Evolutionary conservation across 2,888 invertebrate genomes (phyloP).

Genomic region (Oscheius sp.): DNA sequence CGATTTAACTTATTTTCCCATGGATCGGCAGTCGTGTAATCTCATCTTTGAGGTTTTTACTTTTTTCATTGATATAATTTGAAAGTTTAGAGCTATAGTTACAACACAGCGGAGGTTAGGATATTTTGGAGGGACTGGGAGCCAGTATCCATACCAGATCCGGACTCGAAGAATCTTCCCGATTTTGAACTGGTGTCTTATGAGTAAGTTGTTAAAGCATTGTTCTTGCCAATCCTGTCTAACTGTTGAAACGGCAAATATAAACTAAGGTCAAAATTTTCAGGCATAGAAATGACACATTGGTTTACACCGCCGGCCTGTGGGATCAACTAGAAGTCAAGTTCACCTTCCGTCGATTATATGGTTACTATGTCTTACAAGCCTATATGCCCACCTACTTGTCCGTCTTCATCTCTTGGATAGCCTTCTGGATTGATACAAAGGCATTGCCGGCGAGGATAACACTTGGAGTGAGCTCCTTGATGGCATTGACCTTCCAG

Average conservation of each 20-base stretch:
- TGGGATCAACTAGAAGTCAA: conserved; percentile 70
- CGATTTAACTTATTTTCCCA: conserved; percentile 67
- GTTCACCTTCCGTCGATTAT: conserved; percentile 67
- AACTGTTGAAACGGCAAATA: neutral
- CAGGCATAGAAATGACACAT: conserved; percentile 59
- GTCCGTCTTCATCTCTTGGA: conserved; percentile 70
- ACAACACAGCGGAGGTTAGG: conserved; percentile 70
- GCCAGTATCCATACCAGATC: conserved; percentile 68
- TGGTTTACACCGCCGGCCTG: conserved; percentile 68
- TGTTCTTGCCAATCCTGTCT: neutral
- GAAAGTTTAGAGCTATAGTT: conserved; percentile 65
- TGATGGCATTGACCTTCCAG: conserved; percentile 69
- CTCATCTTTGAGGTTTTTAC: conserved; percentile 65
- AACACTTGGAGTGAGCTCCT: conserved; percentile 66
- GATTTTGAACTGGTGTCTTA: conserved; percentile 67
- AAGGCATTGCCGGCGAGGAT: conserved; percentile 69
- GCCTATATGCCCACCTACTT: conserved; percentile 70
- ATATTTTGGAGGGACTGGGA: conserved; percentile 70
- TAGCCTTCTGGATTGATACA: conserved; percentile 71
- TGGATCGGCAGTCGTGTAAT: conserved; percentile 70
- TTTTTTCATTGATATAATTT: neutral
- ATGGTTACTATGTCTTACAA: conserved; percentile 69
- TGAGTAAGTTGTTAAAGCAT: conserved; percentile 32
- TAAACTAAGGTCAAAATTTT: too few relatives aligned
- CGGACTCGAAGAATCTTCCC: conserved; percentile 65